Conservation (phyloP, 2,113 vertebrate genomes). For the Notarius lentiginosus region DNA sequence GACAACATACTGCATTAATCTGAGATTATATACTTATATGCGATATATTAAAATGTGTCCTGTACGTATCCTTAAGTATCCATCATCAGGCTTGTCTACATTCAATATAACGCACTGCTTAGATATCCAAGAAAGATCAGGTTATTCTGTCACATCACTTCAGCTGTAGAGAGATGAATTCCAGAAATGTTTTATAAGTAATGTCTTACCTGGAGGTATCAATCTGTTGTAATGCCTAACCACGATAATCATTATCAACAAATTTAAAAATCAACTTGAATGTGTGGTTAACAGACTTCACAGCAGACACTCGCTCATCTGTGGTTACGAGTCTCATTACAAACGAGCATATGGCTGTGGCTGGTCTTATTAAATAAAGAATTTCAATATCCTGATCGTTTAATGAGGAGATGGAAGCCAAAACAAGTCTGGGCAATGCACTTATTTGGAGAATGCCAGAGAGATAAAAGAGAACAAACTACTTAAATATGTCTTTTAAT, state of each 20-base stretch:
- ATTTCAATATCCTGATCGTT: conserved; percentile 28
- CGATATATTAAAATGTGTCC: neutral
- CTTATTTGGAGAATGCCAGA: conserved; percentile 23
- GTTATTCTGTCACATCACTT: neutral
- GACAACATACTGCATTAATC: neutral
- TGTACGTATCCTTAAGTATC: neutral
- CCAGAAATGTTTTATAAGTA: neutral
- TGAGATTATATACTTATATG: neutral
- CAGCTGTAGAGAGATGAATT: neutral
- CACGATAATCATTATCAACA: conserved; percentile 22
- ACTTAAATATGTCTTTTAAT: conserved; percentile 37
- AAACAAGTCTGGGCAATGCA: conserved; percentile 37
- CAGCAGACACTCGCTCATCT: conserved; percentile 36
- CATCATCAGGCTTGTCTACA: neutral
- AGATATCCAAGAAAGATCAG: neutral
- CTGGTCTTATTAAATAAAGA: conserved; percentile 29
- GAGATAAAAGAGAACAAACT: conserved; percentile 46
- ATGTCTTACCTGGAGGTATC: neutral
- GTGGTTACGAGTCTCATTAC: conserved; percentile 36
- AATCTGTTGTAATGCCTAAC: conserved; percentile 13
- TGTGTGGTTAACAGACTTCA: conserved; percentile 29
- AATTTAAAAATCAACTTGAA: neutral
- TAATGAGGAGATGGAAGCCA: conserved; percentile 16
- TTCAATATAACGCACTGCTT: neutral
- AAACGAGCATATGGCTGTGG: conserved; percentile 17